Conservation (phyloP, 2,888 invertebrate genomes). For the Candidula unifasciata region DNA sequence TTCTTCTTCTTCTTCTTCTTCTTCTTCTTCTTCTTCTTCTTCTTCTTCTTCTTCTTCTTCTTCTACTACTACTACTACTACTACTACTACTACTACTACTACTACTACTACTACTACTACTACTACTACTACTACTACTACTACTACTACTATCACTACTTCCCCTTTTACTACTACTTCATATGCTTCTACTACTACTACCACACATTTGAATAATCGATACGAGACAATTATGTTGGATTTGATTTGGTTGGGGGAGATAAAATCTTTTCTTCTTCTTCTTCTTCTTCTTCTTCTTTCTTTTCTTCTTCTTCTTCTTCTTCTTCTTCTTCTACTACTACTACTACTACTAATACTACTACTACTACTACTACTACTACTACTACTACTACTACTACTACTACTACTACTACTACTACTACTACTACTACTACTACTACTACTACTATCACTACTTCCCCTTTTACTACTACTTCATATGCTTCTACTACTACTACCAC, state of each 20-base stretch:
- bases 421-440: not conserved
- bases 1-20: not conserved
- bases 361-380: slow-evolving; percentile 25
- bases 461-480: not conserved
- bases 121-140: not conserved
- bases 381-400: slow-evolving; percentile 11
- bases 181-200: slow-evolving; percentile 12
- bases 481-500: not conserved
- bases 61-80: slow-evolving; percentile 4
- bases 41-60: slow-evolving; percentile 23
- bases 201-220: not conserved
- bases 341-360: slow-evolving; percentile 28
- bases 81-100: slow-evolving; percentile 3
- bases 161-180: slow-evolving; percentile 9
- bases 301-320: not conserved
- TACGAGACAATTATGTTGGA: too few relatives aligned
- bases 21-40: slow-evolving; percentile 2
- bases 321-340: not conserved
- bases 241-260: too few relatives aligned
- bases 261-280: not conserved
- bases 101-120: not conserved
- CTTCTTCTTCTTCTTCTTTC: not conserved
- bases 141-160: not conserved
- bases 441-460: not conserved
- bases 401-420: slow-evolving; percentile 1